Percentiles rank a stretch among this genome's conserved stretches.
Conservation (phyloP, 2,113 vertebrate species). For the Arothron firmamentum region DNA sequence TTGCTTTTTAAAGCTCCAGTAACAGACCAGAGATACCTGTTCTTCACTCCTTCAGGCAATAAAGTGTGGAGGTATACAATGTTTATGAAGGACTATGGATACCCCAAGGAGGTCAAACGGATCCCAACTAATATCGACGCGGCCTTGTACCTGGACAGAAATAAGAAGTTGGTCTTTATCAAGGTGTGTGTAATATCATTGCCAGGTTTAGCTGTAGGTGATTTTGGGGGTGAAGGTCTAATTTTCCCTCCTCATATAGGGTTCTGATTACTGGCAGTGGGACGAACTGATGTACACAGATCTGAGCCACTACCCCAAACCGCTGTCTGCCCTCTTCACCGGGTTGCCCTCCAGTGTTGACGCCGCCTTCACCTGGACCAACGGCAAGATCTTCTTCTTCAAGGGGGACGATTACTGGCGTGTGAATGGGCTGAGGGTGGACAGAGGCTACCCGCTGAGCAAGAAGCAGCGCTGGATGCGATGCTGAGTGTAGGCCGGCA, state of each 20-base stretch:
- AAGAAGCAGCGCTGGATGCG: slow-evolving; percentile 80
- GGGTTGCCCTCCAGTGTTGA: slow-evolving; percentile 73
- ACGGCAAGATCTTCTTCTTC: slow-evolving; percentile 82
- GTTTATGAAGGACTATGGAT: slow-evolving; percentile 78
- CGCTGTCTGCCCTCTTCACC: slow-evolving; percentile 76
- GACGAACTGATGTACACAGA: slow-evolving; percentile 76
- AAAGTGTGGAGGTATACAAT: slow-evolving; percentile 81
- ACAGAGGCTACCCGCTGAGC: slow-evolving; percentile 80
- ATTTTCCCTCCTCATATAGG: slow-evolving; percentile 42
- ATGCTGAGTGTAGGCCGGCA: slow-evolving; percentile 60
- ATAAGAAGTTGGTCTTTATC: slow-evolving; percentile 85
- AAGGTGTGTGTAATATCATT: slow-evolving; percentile 73
- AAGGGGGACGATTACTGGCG: slow-evolving; percentile 83
- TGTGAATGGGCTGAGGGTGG: slow-evolving; percentile 73
- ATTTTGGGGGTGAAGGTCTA: background rate
- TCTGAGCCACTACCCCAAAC: slow-evolving; percentile 76
- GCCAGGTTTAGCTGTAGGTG: background rate
- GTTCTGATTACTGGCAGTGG: slow-evolving; percentile 81
- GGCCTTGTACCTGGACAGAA: slow-evolving; percentile 80
- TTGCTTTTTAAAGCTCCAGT: no score
- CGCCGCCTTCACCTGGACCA: slow-evolving; percentile 81
- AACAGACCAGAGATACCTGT: background rate
- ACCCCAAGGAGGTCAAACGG: slow-evolving; percentile 78
- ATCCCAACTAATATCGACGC: slow-evolving; percentile 79
- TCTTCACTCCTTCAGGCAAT: slow-evolving; percentile 65